These are phyloP conservation scores for Amia ocellicauda DNA, from an alignment of 2,113 vertebrate species.

Conservation along the genomic window DNA sequence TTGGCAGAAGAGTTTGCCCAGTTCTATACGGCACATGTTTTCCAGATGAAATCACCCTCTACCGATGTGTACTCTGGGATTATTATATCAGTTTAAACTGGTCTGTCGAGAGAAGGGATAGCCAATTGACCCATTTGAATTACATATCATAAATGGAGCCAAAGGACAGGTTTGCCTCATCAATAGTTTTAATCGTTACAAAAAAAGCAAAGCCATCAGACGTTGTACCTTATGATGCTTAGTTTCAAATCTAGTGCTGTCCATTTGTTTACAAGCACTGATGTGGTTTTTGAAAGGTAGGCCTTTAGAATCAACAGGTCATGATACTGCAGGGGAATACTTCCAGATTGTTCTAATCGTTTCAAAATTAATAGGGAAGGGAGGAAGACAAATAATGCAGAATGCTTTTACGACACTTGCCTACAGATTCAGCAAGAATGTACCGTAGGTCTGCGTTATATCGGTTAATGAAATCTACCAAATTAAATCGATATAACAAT, in stretches of 20 bases:
- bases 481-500: too few relatives aligned
- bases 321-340: too few relatives aligned
- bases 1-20: constrained; percentile 28
- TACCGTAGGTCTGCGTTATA: too few relatives aligned
- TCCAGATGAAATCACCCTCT: not conserved
- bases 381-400: too few relatives aligned
- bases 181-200: not conserved
- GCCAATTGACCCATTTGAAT: not conserved
- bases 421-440: too few relatives aligned
- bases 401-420: too few relatives aligned
- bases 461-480: too few relatives aligned
- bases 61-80: not conserved
- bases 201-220: not conserved
- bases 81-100: not conserved
- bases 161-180: not conserved
- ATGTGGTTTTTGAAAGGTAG: too few relatives aligned
- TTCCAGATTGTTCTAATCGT: too few relatives aligned
- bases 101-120: not conserved
- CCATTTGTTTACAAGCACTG: too few relatives aligned
- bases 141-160: not conserved
- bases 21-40: not conserved
- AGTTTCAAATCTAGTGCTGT: too few relatives aligned
- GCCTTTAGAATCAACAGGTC: not conserved
- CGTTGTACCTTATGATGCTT: not conserved
- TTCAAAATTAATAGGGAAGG: too few relatives aligned